These are phyloP conservation scores for Mythimna lalbum DNA, from an alignment of 2,888 invertebrate species.

Conservation along the genomic window DNA sequence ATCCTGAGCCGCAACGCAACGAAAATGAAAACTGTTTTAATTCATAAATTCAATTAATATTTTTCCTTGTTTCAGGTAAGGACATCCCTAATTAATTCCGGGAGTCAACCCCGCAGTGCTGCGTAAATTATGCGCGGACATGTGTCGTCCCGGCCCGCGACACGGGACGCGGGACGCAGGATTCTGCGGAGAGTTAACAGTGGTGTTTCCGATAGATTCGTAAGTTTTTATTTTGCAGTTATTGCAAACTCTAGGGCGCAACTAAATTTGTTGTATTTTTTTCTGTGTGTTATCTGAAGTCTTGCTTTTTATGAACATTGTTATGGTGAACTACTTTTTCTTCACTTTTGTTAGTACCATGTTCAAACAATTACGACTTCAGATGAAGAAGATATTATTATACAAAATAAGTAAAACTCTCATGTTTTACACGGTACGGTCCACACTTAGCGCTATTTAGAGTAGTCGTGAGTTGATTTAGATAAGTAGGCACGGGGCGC, in stretches of 20 bases:
- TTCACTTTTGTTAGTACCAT: too few relatives aligned
- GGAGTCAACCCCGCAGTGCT: constrained; percentile 47
- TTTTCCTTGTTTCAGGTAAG: constrained; percentile 78
- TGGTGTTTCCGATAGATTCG: constrained; percentile 23
- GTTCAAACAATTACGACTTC: not conserved
- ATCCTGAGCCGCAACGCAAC: constrained; percentile 2
- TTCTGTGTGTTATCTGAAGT: not conserved
- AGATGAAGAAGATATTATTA: constrained; percentile 7
- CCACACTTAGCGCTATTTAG: constrained; percentile 17
- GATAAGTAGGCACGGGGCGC: constrained; percentile 50
- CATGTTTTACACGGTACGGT: constrained; percentile 9
- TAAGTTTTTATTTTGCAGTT: constrained; percentile 35
- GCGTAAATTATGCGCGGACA: constrained; percentile 77
- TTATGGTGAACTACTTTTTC: not conserved
- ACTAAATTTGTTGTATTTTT: not conserved
- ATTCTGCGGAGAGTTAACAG: constrained; percentile 13
- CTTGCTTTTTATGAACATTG: not conserved
- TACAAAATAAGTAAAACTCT: constrained; percentile 25
- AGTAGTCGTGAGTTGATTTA: constrained; percentile 61
- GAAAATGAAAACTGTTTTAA: constrained; percentile 48
- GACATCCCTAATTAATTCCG: constrained; percentile 67
- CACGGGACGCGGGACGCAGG: constrained; percentile 15
- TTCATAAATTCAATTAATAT: constrained; percentile 54
- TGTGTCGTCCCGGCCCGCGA: constrained; percentile 51
- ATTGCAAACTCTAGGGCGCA: not conserved